phyloP scores from a whole-genome alignment of 2,113 vertebrate species.

The Gallinago media region DNA sequence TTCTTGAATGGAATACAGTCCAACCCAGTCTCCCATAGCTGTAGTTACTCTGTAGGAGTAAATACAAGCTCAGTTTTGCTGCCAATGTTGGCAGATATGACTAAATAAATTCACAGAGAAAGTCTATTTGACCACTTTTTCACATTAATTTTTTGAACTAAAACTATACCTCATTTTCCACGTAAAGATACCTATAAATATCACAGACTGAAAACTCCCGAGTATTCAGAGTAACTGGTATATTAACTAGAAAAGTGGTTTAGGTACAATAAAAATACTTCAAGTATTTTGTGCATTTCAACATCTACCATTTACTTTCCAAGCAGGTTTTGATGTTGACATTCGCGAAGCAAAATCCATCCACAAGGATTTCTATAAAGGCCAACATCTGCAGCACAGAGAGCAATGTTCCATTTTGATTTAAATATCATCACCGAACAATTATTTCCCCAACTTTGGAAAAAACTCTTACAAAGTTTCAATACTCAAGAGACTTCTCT shows the following conservation, averaged over 20 bases:
- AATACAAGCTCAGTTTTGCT: slow-evolving; percentile 37
- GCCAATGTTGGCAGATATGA: slow-evolving; percentile 37
- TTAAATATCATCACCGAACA: slow-evolving; percentile 55
- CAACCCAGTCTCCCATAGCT: slow-evolving; percentile 46
- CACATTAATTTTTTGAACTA: background rate
- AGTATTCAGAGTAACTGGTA: background rate
- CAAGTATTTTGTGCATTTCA: background rate
- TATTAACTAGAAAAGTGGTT: background rate
- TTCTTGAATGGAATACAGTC: slow-evolving; percentile 37
- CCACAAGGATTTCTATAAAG: slow-evolving; percentile 49
- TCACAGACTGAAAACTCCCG: background rate
- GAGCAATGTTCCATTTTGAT: slow-evolving; percentile 43
- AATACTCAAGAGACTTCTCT: slow-evolving; percentile 15
- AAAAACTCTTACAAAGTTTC: slow-evolving; percentile 56
- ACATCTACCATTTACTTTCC: slow-evolving; percentile 15
- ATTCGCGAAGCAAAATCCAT: slow-evolving; percentile 14
- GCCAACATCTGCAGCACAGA: slow-evolving; percentile 56
- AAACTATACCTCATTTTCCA: slow-evolving; percentile 15
- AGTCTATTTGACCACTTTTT: slow-evolving; percentile 20
- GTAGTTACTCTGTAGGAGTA: slow-evolving; percentile 43
- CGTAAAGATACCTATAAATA: slow-evolving; percentile 18
- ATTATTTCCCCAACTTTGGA: slow-evolving; percentile 38
- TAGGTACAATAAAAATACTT: background rate
- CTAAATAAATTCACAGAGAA: slow-evolving; percentile 43
- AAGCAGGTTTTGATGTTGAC: slow-evolving; percentile 9